These are phyloP conservation scores for Lucifuga dentata DNA, from an alignment of 2,113 vertebrate species.

Conservation along the genomic window DNA sequence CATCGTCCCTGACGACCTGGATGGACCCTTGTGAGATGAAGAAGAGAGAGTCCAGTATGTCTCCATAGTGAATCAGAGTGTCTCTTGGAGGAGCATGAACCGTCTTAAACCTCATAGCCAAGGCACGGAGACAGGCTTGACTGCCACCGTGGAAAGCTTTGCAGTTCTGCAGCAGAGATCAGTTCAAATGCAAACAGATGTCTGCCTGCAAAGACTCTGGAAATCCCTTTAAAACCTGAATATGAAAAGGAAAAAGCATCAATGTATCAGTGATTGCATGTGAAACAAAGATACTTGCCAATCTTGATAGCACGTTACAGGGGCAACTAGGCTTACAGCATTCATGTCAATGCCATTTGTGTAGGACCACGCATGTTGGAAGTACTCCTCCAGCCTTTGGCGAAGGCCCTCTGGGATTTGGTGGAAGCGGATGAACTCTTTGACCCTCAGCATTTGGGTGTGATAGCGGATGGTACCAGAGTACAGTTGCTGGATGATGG, in stretches of 20 bases:
- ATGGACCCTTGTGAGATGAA: constrained; percentile 96
- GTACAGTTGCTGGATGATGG: constrained; percentile 97
- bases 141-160: constrained; percentile 92
- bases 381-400: constrained; percentile 96
- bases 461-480: constrained; percentile 95
- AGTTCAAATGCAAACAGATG: constrained; percentile 96
- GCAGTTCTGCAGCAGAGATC: constrained; percentile 92
- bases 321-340: constrained; percentile 81
- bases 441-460: constrained; percentile 95
- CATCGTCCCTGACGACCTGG: constrained; percentile 90
- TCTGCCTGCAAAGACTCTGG: constrained; percentile 96
- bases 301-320: background rate
- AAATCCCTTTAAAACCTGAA: constrained; percentile 95
- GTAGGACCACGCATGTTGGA: constrained; percentile 98
- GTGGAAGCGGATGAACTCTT: constrained; percentile 98
- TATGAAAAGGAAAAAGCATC: constrained; percentile 7
- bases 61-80: constrained; percentile 91
- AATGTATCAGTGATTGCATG: background rate
- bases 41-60: constrained; percentile 92
- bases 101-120: constrained; percentile 93
- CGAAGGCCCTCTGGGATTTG: constrained; percentile 93
- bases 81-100: constrained; percentile 94
- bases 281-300: background rate
- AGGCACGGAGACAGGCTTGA: constrained; percentile 91
- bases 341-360: constrained; percentile 99